Percentiles rank a stretch among this genome's conserved stretches.
Conservation (phyloP, 2,797 vertebrate genomes). For the Clarias pachynema region DNA sequence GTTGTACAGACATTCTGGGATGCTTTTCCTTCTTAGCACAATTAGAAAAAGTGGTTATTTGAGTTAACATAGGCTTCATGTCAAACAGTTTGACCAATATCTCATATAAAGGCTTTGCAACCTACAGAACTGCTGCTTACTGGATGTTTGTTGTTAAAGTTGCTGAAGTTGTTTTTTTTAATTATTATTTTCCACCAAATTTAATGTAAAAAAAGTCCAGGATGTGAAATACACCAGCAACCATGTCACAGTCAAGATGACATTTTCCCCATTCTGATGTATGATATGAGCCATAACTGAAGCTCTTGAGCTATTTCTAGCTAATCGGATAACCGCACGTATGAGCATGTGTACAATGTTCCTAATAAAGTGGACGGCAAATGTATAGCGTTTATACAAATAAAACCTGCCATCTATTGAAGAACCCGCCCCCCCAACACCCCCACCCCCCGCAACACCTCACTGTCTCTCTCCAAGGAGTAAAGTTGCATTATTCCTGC, state of each 20-base stretch:
- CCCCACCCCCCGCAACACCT: neutral
- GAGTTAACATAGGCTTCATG: neutral
- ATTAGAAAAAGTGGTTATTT: neutral
- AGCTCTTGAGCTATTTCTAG: neutral
- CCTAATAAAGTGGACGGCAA: neutral
- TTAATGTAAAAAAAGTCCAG: neutral
- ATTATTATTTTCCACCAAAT: neutral
- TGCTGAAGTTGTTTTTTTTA: neutral
- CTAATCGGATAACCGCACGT: neutral
- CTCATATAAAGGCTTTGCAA: neutral
- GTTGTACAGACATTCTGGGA: neutral
- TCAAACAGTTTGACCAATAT: neutral
- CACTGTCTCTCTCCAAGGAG: neutral
- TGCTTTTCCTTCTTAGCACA: neutral
- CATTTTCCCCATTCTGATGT: neutral
- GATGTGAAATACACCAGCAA: neutral
- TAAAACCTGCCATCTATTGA: neutral
- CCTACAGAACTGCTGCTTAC: neutral
- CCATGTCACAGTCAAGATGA: too few relatives aligned
- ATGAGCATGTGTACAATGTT: neutral
- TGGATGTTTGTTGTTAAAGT: neutral
- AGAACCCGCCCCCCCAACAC: neutral
- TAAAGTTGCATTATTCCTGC: constrained; percentile 18
- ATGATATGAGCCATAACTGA: neutral
- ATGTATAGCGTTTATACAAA: neutral